Evolutionary conservation across 2,797 vertebrate species (phyloP).

Genomic region (Malacoctenus gilli): DNA sequence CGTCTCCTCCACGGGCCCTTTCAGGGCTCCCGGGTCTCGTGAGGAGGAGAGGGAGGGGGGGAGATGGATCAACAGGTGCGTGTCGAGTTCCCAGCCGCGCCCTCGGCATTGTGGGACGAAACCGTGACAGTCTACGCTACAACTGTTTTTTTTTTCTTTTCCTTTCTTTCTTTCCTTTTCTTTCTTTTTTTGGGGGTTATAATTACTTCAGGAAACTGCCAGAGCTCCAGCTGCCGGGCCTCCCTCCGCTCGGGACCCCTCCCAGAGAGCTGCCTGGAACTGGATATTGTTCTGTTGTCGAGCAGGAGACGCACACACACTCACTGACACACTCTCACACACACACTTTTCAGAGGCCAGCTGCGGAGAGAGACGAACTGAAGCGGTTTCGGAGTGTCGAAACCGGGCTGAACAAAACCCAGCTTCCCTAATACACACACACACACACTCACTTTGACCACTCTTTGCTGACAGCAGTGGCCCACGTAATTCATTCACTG

Average conservation of each 20-base stretch:
- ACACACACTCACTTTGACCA: no score
- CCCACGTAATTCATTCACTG: no score
- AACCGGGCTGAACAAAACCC: no score
- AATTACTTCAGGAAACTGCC: conserved; percentile 61
- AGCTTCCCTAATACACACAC: no score
- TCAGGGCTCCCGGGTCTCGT: conserved; percentile 17
- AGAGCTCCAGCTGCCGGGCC: conserved; percentile 49
- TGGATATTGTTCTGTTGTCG: conserved; percentile 31
- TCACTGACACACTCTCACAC: no score
- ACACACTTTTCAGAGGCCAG: neutral
- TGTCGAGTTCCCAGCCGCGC: conserved; percentile 62
- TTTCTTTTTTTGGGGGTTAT: no score
- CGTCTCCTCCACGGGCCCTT: conserved; percentile 17
- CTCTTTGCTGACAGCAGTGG: no score
- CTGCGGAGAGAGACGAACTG: no score
- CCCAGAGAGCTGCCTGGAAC: conserved; percentile 36
- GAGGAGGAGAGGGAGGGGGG: conserved; percentile 18
- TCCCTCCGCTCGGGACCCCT: conserved; percentile 13
- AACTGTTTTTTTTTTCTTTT: conserved; percentile 24
- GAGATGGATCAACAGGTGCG: conserved; percentile 29
- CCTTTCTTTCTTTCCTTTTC: no score
- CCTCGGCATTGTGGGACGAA: conserved; percentile 52
- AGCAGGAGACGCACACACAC: no score
- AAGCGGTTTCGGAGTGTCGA: no score
- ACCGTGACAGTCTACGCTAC: conserved; percentile 32